Base-by-base conservation (phyloP, 2,113 vertebrate genomes). In the Bungarus multicinctus region DNA sequence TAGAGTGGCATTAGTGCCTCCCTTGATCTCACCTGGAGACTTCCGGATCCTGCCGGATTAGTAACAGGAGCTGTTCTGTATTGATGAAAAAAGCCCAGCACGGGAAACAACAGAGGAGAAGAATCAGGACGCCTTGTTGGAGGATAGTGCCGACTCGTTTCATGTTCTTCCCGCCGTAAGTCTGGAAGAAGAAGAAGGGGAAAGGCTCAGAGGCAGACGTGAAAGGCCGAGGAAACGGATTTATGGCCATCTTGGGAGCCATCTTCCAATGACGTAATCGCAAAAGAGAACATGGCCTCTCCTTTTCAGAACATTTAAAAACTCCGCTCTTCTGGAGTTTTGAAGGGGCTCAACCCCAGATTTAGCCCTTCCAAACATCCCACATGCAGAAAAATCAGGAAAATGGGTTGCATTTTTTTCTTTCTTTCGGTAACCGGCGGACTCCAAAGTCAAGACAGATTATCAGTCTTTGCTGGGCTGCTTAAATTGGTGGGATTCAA, bases 11-110 rank as follows among this genome's bases (percentile, higher is more conserved):
- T 55, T 57, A 23, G 55, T 57, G 7, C 55, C 22, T 57, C 20
- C 5, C 55, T 57, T 8, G 22, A 23, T 57, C 22, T 91, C 89
- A 99, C 99, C 98, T 98, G 55, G 98, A 98, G 69, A 99, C 98
- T 30, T 98, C 97, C 0, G 97, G 96, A 3, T 99, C 97, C 95
- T 99, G 99, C 5, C 20, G 90, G 7, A 99, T 11, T 22, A 98
- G 34, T 54, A 98, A 96, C 69, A 99, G 97, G 69, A 99, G 7
- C 87, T 96, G 97, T 89, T 99, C 97, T 0, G 98, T 94, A 91
- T 99, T 99, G 97, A 99, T 96, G 93, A 99, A 98, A 87, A 99
- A 0, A 47, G 96, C 98, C 91, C 98, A 99, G 96, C 98, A 99
- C 0, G 98, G 98, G 94, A 99, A 97, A 95, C 99, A 99, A 93